A percentile compares a stretch with the other conserved stretches of the same genome.
Conservation (phyloP, 2,113 vertebrate genomes). For the Amblyornis subalaris region DNA sequence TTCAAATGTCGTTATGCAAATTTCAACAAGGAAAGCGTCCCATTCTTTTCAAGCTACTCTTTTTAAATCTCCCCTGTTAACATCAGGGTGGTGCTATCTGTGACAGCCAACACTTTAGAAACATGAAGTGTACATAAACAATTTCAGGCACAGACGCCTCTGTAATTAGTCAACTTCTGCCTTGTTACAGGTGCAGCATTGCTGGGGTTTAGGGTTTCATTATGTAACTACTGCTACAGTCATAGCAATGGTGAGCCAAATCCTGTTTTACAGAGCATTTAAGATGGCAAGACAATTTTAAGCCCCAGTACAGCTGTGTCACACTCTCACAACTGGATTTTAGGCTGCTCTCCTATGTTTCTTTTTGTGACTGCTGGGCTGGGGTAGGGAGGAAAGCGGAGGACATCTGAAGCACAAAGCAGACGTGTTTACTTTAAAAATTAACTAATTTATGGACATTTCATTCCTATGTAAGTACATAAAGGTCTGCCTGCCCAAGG, state of each 20-base stretch:
- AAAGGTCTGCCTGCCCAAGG: background rate
- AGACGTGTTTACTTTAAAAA: background rate
- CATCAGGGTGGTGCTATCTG: background rate
- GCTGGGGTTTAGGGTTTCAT: slow-evolving; percentile 23
- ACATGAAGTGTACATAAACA: slow-evolving; percentile 11
- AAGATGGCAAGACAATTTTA: background rate
- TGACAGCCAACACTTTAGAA: background rate
- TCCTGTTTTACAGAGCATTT: slow-evolving; percentile 12
- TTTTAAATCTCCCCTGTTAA: background rate
- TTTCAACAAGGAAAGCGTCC: background rate
- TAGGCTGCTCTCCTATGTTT: background rate
- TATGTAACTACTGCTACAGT: slow-evolving; percentile 30
- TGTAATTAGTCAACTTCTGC: slow-evolving; percentile 47
- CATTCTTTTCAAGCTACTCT: background rate
- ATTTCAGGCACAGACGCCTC: slow-evolving; percentile 8
- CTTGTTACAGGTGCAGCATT: slow-evolving; percentile 28
- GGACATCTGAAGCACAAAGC: background rate
- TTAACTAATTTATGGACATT: background rate
- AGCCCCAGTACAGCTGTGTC: background rate
- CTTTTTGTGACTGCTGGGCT: background rate
- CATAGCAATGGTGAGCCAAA: slow-evolving; percentile 17
- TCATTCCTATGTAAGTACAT: background rate
- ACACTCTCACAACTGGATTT: background rate
- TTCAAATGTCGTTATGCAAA: background rate
- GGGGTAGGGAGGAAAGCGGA: background rate